Evolutionary conservation across 1,140 invertebrate species (phyloP).

Genomic region (Zaprionus ghesquierei): DNA sequence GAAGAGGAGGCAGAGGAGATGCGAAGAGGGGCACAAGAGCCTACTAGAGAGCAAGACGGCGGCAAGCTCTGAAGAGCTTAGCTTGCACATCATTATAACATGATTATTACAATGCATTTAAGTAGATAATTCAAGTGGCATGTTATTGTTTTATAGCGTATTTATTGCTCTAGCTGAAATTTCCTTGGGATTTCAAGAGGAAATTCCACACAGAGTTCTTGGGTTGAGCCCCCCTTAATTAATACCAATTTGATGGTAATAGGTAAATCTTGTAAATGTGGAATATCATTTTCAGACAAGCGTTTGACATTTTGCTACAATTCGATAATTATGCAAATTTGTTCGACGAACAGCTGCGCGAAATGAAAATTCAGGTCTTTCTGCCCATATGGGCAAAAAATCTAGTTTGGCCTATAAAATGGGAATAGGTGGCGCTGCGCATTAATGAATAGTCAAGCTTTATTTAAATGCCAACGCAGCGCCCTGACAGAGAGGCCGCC

Average conservation of each 20-base stretch:
- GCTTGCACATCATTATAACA: slow-evolving; percentile 68
- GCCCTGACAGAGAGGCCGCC: not conserved
- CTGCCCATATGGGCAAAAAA: slow-evolving; percentile 19
- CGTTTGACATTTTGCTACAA: slow-evolving; percentile 16
- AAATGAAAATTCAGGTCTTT: not conserved
- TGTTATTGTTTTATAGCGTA: slow-evolving; percentile 48
- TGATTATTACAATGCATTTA: slow-evolving; percentile 65
- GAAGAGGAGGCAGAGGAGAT: slow-evolving; percentile 8
- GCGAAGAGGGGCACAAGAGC: slow-evolving; percentile 5
- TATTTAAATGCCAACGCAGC: slow-evolving; percentile 33
- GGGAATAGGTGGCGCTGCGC: slow-evolving; percentile 1
- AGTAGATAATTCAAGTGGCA: slow-evolving; percentile 51
- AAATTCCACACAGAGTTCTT: not conserved
- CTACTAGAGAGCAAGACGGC: slow-evolving; percentile 10
- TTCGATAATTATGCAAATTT: slow-evolving; percentile 28
- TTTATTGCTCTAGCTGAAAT: slow-evolving; percentile 16
- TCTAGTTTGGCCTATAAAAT: slow-evolving; percentile 29
- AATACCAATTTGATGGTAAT: slow-evolving; percentile 13
- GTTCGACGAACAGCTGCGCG: slow-evolving; percentile 31
- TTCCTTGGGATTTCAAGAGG: not conserved
- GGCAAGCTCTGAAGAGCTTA: slow-evolving; percentile 46
- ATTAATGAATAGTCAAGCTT: slow-evolving; percentile 26
- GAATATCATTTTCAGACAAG: slow-evolving; percentile 18
- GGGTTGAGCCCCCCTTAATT: not conserved
- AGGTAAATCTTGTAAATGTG: slow-evolving; percentile 4